These are phyloP conservation scores for Acrossocheilus wenchowensis DNA, from an alignment of 2,797 vertebrate species.

Conservation along the genomic window DNA sequence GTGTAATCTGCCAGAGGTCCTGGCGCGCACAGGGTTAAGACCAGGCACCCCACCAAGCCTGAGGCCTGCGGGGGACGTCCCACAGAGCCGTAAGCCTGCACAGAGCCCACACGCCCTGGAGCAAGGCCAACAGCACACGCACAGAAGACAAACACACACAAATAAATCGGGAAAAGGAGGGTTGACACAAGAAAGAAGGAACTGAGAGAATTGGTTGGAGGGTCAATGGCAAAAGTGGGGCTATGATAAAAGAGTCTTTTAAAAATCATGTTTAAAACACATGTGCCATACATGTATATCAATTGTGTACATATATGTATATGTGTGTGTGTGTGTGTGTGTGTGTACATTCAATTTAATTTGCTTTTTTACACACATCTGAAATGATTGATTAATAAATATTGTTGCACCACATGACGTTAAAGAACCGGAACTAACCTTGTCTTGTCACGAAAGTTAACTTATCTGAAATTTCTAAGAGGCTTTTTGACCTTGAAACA, in stretches of 20 bases:
- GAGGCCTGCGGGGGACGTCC: conserved; percentile 76
- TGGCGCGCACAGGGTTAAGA: conserved; percentile 77
- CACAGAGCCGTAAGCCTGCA: conserved; percentile 76
- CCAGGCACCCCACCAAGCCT: conserved; percentile 78
- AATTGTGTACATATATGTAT: too few species aligned
- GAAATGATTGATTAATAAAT: not conserved
- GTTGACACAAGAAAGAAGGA: conserved; percentile 59
- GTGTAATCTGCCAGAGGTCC: conserved; percentile 78
- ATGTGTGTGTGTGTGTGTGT: too few species aligned
- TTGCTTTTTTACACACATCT: not conserved
- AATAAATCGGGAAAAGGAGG: conserved; percentile 64
- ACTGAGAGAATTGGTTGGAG: conserved; percentile 42
- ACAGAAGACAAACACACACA: conserved; percentile 15
- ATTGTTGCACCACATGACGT: not conserved
- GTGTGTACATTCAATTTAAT: not conserved
- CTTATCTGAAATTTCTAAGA: not conserved
- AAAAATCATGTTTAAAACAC: not conserved
- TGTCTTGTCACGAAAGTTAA: not conserved
- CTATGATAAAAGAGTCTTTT: not conserved
- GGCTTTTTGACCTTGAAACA: not conserved
- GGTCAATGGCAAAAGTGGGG: not conserved
- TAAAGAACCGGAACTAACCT: not conserved
- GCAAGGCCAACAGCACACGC: conserved; percentile 54
- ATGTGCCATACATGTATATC: not conserved
- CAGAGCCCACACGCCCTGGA: conserved; percentile 67